Evolutionary conservation across 1,140 invertebrate genomes (phyloP).

Genomic region (Diachasma alloeum): DNA sequence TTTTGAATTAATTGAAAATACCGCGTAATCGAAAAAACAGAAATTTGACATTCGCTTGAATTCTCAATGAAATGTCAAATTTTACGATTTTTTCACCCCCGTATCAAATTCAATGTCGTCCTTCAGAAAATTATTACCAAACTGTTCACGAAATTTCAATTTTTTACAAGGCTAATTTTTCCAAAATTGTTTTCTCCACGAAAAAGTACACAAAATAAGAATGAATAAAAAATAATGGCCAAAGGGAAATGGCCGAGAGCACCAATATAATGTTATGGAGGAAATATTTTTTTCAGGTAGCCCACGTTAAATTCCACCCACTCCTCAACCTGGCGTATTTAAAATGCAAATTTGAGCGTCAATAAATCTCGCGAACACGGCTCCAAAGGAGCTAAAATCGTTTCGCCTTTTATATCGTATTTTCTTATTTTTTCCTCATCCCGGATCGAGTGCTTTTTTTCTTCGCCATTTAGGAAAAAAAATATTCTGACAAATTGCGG

Average conservation of each 20-base stretch:
- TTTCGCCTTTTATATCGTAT: neutral
- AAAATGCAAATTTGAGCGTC: constrained; percentile 57
- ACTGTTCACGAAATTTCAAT: no score
- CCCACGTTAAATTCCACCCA: constrained; percentile 42
- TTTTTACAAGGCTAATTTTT: no score
- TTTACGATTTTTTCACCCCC: no score
- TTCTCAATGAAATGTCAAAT: no score
- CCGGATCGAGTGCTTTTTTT: neutral
- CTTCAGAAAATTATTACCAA: no score
- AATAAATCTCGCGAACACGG: constrained; percentile 54
- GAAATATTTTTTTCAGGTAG: constrained; percentile 41
- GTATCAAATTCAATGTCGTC: no score
- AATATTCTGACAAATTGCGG: neutral
- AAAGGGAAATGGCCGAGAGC: constrained; percentile 39
- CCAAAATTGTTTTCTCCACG: no score
- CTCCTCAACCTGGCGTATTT: constrained; percentile 48
- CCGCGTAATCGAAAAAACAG: no score
- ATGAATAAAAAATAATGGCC: constrained; percentile 20
- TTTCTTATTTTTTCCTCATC: constrained; percentile 25
- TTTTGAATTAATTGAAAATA: no score
- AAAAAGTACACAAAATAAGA: neutral
- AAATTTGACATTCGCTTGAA: no score
- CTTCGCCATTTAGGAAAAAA: neutral
- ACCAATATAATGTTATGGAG: neutral
- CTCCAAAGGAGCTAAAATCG: constrained; percentile 10